Conservation (phyloP, 2,113 vertebrate species). For the Pristiophorus japonicus region DNA sequence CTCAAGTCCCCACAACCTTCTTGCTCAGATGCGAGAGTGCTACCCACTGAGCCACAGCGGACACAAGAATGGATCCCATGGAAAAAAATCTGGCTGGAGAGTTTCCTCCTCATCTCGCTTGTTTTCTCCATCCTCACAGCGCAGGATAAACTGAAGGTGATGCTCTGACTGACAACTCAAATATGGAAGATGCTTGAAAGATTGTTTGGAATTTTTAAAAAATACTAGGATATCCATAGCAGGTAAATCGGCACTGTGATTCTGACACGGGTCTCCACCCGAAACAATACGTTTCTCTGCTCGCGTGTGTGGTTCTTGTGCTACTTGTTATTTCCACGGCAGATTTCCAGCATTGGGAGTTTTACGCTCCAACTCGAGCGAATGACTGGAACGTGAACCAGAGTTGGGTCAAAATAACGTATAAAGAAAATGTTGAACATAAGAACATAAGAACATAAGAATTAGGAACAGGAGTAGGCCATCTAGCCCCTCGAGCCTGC, state of each 20-base stretch:
- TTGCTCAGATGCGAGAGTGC: too few species aligned
- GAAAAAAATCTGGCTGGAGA: too few species aligned
- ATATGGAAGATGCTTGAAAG: not conserved
- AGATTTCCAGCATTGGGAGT: not conserved
- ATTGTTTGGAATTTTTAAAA: not conserved
- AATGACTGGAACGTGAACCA: not conserved
- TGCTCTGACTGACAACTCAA: not conserved
- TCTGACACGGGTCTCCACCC: not conserved
- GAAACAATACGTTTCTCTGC: not conserved
- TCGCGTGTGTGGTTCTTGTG: not conserved
- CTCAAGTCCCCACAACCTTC: too few species aligned
- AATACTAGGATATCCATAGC: too few species aligned
- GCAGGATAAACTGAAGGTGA: not conserved
- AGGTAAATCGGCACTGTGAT: not conserved
- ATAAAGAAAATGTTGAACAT: too few species aligned
- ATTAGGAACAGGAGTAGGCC: too few species aligned
- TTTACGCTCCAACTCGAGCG: not conserved
- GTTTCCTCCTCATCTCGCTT: not conserved
- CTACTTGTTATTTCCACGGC: not conserved
- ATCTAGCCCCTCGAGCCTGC: too few species aligned
- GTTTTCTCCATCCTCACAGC: not conserved
- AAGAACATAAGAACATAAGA: too few species aligned
- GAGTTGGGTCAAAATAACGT: not conserved
- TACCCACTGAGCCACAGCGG: too few species aligned
- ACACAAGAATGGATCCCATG: too few species aligned